Percentiles rank a stretch among this genome's conserved stretches.
These are phyloP conservation scores for Gobiocypris rarus DNA, from an alignment of 2,113 vertebrate genomes.

Conservation along the genomic window DNA sequence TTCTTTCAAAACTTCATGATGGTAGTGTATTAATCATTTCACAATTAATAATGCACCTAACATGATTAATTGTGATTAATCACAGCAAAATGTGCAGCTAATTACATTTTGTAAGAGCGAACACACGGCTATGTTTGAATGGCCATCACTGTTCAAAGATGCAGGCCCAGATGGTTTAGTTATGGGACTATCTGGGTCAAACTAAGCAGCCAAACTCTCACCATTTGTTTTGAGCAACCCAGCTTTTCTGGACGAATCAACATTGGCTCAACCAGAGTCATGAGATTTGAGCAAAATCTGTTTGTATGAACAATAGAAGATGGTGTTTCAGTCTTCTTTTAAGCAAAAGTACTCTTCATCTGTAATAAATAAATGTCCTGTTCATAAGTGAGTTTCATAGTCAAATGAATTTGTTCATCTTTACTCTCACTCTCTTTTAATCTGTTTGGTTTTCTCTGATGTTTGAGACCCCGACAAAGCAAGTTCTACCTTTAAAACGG, in stretches of 20 bases:
- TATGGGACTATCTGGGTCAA: not conserved
- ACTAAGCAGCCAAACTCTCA: not conserved
- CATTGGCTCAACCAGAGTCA: not conserved
- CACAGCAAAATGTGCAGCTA: not conserved
- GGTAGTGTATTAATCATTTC: not conserved
- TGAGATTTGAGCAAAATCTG: not conserved
- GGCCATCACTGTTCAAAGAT: not conserved
- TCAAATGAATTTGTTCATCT: not conserved
- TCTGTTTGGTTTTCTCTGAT: not conserved
- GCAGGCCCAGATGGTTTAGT: not conserved
- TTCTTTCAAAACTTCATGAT: not conserved
- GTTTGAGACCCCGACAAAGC: not conserved
- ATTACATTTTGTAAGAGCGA: not conserved
- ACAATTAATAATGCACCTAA: not conserved
- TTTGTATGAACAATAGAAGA: not conserved
- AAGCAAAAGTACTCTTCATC: not conserved
- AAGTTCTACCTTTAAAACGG: not conserved
- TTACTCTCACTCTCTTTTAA: not conserved
- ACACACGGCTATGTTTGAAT: not conserved
- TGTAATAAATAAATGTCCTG: not conserved
- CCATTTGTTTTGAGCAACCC: not conserved
- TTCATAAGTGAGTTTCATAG: not conserved
- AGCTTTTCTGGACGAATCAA: not conserved
- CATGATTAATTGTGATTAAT: slow-evolving; percentile 8
- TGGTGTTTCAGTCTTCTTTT: not conserved